Evolutionary conservation across 2,797 vertebrate species (phyloP).

Genomic region (Parauchenoglanis punctatus): DNA sequence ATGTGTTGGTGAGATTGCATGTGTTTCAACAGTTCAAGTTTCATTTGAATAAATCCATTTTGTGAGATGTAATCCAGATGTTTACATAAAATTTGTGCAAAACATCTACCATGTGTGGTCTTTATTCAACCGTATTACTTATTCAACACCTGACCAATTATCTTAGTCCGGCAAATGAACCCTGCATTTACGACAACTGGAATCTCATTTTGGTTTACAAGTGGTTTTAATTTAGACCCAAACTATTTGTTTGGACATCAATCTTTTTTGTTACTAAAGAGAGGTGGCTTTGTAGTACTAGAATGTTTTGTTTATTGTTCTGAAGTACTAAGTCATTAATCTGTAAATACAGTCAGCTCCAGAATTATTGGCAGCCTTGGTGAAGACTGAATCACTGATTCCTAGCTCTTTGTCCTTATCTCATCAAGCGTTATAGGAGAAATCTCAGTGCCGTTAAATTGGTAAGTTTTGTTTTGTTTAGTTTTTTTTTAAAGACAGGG

Average conservation of each 20-base stretch:
- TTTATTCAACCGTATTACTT: neutral
- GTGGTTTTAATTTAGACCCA: neutral
- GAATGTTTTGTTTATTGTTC: neutral
- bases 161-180: neutral
- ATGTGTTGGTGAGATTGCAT: no score
- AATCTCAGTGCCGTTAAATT: no score
- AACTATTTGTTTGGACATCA: neutral
- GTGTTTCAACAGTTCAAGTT: neutral
- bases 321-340: constrained; percentile 6
- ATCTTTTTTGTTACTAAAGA: neutral
- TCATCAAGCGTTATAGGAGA: neutral
- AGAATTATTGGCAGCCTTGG: neutral
- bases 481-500: no score
- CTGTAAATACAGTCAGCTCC: constrained; percentile 8
- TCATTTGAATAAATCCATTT: constrained; percentile 10
- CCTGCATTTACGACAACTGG: neutral
- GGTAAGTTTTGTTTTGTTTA: no score
- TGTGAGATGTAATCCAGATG: constrained; percentile 10
- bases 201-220: neutral
- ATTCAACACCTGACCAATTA: constrained; percentile 3
- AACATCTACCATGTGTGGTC: neutral
- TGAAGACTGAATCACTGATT: neutral
- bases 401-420: neutral
- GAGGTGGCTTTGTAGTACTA: neutral
- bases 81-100: neutral